Base-by-base conservation (phyloP, 2,113 vertebrate genomes). In the Coregonus clupeaformis region DNA sequence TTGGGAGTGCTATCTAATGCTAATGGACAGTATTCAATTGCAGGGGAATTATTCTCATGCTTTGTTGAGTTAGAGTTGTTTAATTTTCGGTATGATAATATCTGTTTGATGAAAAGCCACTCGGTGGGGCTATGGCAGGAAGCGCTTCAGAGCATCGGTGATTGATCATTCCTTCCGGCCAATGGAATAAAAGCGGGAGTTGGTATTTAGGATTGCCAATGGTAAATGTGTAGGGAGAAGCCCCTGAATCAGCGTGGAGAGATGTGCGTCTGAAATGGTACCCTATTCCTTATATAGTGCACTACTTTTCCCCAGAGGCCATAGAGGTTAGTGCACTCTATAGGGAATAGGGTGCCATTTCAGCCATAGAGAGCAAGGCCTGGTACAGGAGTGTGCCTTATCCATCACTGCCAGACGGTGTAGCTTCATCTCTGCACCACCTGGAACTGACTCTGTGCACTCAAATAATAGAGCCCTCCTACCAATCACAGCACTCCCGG, bases 341-440 rank as follows among this genome's bases (percentile, higher is more conserved):
- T 49, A 49, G 47, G 47, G 12, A 14, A 16, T 49, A 49, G 47
- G 47, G 14, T 12, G 47, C 14, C 14, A 49, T 49, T 49, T 16
- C 47, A 59, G 57, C 22, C 18, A 59, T 27, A 18, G 29, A 66
- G 14, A 32, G 29, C 5, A 29, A 67, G 14, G 64, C 7, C 25
- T n/a, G 1, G 64, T 67, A 67, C 29, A 32, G 64, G 25, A 67
- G 27, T 36, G 30, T 67, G 29, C 64, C 64, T 67, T 67, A 67
- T 67, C 18, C 64, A 67, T 67, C 64, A 36, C 64, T 67, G 64
- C 27, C 64, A 67, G 29, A 16, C 30, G 6, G 57, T 12, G 25
- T 64, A 16, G 64, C 64, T 66, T 66, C 64, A 66, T 66, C 64
- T 66, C 64, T 7, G 64, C 30, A 36, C 30, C n/a, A 29, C 64